These are phyloP conservation scores for Notodonta ziczac DNA, from an alignment of 2,888 invertebrate genomes.

Conservation along the genomic window DNA sequence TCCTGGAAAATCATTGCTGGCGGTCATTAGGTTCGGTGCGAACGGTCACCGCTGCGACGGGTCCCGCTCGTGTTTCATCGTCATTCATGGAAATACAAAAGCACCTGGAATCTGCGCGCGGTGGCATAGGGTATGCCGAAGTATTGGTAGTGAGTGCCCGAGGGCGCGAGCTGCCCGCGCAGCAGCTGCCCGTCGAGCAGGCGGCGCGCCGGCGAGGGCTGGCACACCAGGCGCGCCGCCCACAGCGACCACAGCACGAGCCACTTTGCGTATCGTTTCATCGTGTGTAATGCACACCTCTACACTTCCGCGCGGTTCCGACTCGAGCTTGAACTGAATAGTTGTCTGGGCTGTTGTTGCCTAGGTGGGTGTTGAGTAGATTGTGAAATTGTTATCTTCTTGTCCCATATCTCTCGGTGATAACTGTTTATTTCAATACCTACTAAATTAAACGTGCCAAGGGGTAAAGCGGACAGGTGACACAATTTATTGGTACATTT, in stretches of 20 bases:
- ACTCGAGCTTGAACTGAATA: too few relatives aligned
- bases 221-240: slow-evolving; percentile 15
- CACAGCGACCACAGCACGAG: slow-evolving; percentile 15
- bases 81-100: neutral
- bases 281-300: neutral
- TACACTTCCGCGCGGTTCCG: neutral
- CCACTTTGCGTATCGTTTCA: slow-evolving; percentile 7
- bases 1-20: slow-evolving; percentile 10
- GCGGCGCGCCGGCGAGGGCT: slow-evolving; percentile 18
- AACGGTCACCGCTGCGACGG: neutral
- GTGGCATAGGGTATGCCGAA: slow-evolving; percentile 44
- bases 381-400: too few relatives aligned
- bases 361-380: too few relatives aligned
- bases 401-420: too few relatives aligned
- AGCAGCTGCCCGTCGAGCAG: slow-evolving; percentile 27
- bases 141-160: slow-evolving; percentile 34
- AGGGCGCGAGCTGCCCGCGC: slow-evolving; percentile 31
- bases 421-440: too few relatives aligned
- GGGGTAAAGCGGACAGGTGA: too few relatives aligned
- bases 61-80: neutral
- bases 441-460: too few relatives aligned
- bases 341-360: too few relatives aligned
- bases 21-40: neutral
- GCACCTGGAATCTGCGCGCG: slow-evolving; percentile 29
- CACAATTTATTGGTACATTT: too few relatives aligned